These are phyloP conservation scores for Heloderma charlesbogerti DNA, from an alignment of 2,113 vertebrate genomes.

Conservation along the genomic window DNA sequence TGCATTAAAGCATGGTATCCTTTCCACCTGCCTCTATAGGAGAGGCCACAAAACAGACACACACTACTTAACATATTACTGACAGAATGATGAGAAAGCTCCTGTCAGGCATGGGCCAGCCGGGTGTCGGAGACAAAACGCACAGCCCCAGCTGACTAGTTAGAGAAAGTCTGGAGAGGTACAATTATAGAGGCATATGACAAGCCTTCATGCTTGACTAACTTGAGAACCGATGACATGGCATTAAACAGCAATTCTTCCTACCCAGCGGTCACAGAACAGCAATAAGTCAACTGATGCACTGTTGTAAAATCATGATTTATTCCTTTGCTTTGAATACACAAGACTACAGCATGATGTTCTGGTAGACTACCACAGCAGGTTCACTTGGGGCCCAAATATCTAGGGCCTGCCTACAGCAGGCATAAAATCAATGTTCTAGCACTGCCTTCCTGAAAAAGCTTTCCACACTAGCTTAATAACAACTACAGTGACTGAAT, in stretches of 20 bases:
- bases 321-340: slow-evolving; percentile 92
- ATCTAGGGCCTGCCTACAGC: slow-evolving; percentile 77
- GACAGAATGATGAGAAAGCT: slow-evolving; percentile 94
- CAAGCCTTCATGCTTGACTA: slow-evolving; percentile 92
- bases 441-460: slow-evolving; percentile 35
- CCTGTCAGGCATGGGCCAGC: slow-evolving; percentile 89
- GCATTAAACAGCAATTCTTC: slow-evolving; percentile 87
- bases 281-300: slow-evolving; percentile 94
- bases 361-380: slow-evolving; percentile 85
- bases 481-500: slow-evolving; percentile 45
- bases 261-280: slow-evolving; percentile 89
- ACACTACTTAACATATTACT: slow-evolving; percentile 95
- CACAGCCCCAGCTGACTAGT: slow-evolving; percentile 95
- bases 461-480: slow-evolving; percentile 13
- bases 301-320: slow-evolving; percentile 95
- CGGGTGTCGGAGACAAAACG: slow-evolving; percentile 77
- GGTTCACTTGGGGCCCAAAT: slow-evolving; percentile 82
- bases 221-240: slow-evolving; percentile 84
- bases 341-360: slow-evolving; percentile 78
- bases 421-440: slow-evolving; percentile 74
- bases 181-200: slow-evolving; percentile 94
- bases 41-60: slow-evolving; percentile 79
- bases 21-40: slow-evolving; percentile 81
- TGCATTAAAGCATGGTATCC: slow-evolving; percentile 80
- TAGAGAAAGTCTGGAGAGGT: slow-evolving; percentile 88